These are phyloP conservation scores for Serinus canaria DNA, from an alignment of 2,113 vertebrate genomes.

Conservation along the genomic window DNA sequence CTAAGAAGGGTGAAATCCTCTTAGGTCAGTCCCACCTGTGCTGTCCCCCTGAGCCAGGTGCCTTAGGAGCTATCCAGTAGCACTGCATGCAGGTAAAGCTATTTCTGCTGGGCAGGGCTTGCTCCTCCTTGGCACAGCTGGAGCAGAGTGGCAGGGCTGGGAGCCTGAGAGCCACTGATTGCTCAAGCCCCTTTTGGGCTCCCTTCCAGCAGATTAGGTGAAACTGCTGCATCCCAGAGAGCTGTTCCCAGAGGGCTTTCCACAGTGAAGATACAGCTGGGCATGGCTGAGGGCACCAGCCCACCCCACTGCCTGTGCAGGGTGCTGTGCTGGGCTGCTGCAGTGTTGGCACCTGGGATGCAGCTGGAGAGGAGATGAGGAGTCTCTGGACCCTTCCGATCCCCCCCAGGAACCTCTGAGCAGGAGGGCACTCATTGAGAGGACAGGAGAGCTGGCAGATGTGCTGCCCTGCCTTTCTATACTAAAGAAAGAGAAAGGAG, in stretches of 20 bases:
- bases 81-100: not conserved
- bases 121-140: not conserved
- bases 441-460: not conserved
- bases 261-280: not conserved
- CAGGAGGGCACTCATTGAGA: not conserved
- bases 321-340: not conserved
- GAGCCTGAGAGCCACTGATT: not conserved
- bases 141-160: not conserved
- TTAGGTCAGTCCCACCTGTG: not conserved
- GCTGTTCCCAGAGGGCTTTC: not conserved
- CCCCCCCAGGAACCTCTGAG: not conserved
- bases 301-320: not conserved
- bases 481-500: too few relatives aligned
- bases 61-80: not conserved
- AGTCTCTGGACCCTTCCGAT: not conserved
- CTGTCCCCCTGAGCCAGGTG: not conserved
- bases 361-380: not conserved
- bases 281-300: not conserved
- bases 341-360: not conserved
- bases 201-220: not conserved
- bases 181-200: not conserved
- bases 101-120: not conserved
- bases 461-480: not conserved
- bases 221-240: not conserved
- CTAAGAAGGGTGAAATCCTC: not conserved